Base-by-base conservation (phyloP, 2,113 vertebrate species). In the Gallinago paraguaiae region DNA sequence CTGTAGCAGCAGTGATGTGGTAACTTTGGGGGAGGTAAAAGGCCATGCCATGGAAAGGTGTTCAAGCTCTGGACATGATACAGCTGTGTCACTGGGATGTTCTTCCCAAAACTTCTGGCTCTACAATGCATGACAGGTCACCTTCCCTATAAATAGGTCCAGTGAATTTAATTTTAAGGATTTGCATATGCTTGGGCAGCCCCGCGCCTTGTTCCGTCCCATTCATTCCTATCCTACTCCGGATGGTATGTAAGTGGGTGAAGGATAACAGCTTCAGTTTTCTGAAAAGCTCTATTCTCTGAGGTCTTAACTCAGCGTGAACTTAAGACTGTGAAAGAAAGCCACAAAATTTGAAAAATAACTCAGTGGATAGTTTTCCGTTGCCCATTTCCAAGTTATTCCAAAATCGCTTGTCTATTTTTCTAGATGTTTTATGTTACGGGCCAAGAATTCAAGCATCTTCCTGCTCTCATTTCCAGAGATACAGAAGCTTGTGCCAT, bases 191-290 rank as follows among this genome's bases (percentile, higher is more conserved):
- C 79, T 57, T 16, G 33, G 60, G 57, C 87, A 71, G 83, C 46
- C 30, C 33, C 16, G n/a, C 1, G 0, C 31, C 61, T 33, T 56
- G 68, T 76, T 53, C 64, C 82, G 70, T 46, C 79, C 70, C 19
- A 0, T 63, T 96, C 94, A 33, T 94, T 95, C 71, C 92, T 54
- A 28, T 92, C 96, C 92, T 35, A 92, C 94, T 95, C 37, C 7
- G 19, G 41, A 33, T 88, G 96, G 96, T 92, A 90, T 97, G 88
- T 59, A 4, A 88, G 95, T 95, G 96, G 96, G 94, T 93, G 95
- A 90, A 59, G 50, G 79, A 61, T 25, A 86, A 15, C 80, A 50
- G 70, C 65, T 61, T 72, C 59, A 46, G 70, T 24, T 59, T 59
- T 95, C 87, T 96, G 78, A 95, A 90, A 76, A 96, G 90, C 92